phyloP scores from a whole-genome alignment of 2,113 vertebrate genomes.

The Leucosticte australis region DNA sequence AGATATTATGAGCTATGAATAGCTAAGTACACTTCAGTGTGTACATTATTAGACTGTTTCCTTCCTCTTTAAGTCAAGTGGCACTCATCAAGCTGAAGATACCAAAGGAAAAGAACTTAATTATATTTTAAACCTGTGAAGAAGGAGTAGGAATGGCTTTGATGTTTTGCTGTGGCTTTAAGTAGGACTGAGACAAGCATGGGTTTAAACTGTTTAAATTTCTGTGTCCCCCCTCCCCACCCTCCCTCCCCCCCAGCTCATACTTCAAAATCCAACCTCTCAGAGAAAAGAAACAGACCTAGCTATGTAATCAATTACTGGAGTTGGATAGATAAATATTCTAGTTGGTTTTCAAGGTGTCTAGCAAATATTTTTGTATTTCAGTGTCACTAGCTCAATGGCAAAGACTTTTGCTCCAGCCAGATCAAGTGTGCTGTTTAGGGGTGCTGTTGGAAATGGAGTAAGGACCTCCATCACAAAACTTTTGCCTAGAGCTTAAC shows the following conservation, averaged over 20 bases:
- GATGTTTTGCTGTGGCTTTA: not conserved
- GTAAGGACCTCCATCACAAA: not conserved
- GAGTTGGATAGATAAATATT: not conserved
- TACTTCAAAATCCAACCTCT: not conserved
- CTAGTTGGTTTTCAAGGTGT: not conserved
- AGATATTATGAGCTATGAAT: not conserved
- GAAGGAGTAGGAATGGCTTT: not conserved
- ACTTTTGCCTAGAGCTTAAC: not conserved
- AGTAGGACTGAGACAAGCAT: not conserved
- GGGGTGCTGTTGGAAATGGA: not conserved
- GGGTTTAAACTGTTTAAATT: not conserved
- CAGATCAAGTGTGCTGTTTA: not conserved
- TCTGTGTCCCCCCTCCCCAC: not conserved
- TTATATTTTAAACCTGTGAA: not conserved
- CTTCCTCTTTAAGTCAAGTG: not conserved
- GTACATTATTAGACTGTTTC: not conserved
- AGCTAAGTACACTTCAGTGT: not conserved
- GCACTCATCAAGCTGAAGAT: not conserved
- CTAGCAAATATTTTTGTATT: not conserved
- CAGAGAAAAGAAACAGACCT: not conserved
- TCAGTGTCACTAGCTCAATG: not conserved
- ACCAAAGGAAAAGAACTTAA: not conserved
- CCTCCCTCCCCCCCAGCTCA: fast-evolving
- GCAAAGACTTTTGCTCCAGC: not conserved
- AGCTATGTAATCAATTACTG: not conserved